Evolutionary conservation across 2,888 invertebrate species (phyloP).

Genomic region (Eupithecia subfuscata): DNA sequence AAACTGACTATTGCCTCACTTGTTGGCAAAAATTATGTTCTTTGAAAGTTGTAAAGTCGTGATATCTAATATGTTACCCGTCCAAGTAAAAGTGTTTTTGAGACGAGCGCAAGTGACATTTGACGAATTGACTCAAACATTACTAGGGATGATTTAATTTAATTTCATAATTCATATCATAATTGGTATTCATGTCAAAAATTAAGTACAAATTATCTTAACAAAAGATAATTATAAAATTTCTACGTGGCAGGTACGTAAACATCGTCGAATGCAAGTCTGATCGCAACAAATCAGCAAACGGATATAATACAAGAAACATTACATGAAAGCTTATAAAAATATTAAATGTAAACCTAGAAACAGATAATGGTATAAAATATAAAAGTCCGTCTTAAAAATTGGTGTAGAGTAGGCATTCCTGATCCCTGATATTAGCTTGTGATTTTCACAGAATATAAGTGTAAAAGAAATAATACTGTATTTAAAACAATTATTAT

Average conservation of each 20-base stretch:
- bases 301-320: neutral
- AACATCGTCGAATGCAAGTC: neutral
- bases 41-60: neutral
- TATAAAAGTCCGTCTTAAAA: slow-evolving; percentile 18
- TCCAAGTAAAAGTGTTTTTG: neutral
- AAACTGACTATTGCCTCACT: slow-evolving; percentile 60
- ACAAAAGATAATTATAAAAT: neutral
- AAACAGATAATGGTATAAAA: slow-evolving; percentile 9
- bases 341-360: slow-evolving; percentile 14
- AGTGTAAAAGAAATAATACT: slow-evolving; percentile 64
- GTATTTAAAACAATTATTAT: slow-evolving; percentile 53
- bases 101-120: neutral
- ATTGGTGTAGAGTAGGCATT: slow-evolving; percentile 18
- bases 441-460: slow-evolving; percentile 52
- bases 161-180: slow-evolving; percentile 23
- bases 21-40: slow-evolving; percentile 16
- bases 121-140: neutral
- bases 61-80: neutral
- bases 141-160: neutral
- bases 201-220: slow-evolving; percentile 29
- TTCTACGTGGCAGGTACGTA: slow-evolving; percentile 1
- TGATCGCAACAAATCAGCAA: neutral
- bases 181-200: slow-evolving; percentile 21
- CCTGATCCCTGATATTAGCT: slow-evolving; percentile 49
- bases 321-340: slow-evolving; percentile 13